A percentile compares a stretch with the other conserved stretches of the same genome.
Evolutionary conservation across 1,140 invertebrate genomes (phyloP).

Genomic region (Drosophila prosaltans): DNA sequence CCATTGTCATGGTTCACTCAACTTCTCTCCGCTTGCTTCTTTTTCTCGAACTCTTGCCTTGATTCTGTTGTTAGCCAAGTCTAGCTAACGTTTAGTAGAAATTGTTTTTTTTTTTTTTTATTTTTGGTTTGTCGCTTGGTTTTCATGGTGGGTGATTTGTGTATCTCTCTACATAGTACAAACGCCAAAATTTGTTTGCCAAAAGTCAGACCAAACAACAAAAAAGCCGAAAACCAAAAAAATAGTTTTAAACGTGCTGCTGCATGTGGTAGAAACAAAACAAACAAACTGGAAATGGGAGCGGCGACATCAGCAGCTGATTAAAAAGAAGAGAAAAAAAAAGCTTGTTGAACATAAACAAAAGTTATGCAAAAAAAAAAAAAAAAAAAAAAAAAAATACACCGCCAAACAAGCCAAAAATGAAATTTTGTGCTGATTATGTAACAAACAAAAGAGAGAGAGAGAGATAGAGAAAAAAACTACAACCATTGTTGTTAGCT

Average conservation of each 20-base stretch:
- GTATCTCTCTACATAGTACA: slow-evolving; percentile 17
- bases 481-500: slow-evolving; percentile 36
- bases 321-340: slow-evolving; percentile 38
- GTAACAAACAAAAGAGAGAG: slow-evolving; percentile 40
- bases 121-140: slow-evolving; percentile 17
- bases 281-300: slow-evolving; percentile 43
- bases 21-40: neutral
- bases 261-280: slow-evolving; percentile 58
- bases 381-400: neutral
- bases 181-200: slow-evolving; percentile 48
- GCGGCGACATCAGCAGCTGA: slow-evolving; percentile 29
- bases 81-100: neutral
- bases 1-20: slow-evolving; percentile 1
- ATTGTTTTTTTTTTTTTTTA: slow-evolving; percentile 8
- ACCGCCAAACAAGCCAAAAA: slow-evolving; percentile 40
- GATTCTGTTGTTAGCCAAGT: neutral
- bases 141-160: slow-evolving; percentile 29
- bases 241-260: slow-evolving; percentile 63
- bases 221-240: slow-evolving; percentile 31
- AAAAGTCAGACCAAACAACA: slow-evolving; percentile 42
- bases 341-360: slow-evolving; percentile 60
- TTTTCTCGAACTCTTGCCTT: neutral
- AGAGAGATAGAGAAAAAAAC: slow-evolving; percentile 12
- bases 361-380: slow-evolving; percentile 55
- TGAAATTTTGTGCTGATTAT: slow-evolving; percentile 59